phyloP scores from a whole-genome alignment of 2,888 invertebrate species.

The Mythimna impura region DNA sequence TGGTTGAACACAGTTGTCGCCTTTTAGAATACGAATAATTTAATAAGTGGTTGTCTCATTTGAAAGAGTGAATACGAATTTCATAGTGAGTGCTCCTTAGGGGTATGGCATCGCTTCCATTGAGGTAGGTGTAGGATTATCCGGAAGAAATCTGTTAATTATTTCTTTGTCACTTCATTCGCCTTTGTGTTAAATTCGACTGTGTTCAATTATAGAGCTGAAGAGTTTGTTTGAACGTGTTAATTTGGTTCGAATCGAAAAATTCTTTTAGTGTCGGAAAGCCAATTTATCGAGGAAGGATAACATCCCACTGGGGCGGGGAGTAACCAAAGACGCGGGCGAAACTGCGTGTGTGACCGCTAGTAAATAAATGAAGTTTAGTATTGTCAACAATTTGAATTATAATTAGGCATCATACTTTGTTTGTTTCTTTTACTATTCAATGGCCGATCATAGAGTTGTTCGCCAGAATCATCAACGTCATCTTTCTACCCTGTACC shows the following conservation, averaged over 20 bases:
- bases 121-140: conserved; percentile 24
- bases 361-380: background rate
- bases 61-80: conserved; percentile 9
- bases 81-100: background rate
- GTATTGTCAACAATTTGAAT: background rate
- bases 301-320: too few relatives aligned
- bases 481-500: too few relatives aligned
- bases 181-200: background rate
- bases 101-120: conserved; percentile 35
- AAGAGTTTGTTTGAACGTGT: too few relatives aligned
- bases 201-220: background rate
- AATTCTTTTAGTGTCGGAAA: too few relatives aligned
- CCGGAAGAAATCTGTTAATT: conserved; percentile 6
- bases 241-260: too few relatives aligned
- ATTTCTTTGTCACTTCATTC: background rate
- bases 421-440: background rate
- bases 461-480: too few relatives aligned
- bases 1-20: background rate
- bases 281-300: too few relatives aligned
- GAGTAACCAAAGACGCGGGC: too few relatives aligned
- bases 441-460: background rate
- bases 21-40: conserved; percentile 2
- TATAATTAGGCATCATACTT: background rate
- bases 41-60: conserved; percentile 12
- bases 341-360: too few relatives aligned